Evolutionary conservation across 2,797 vertebrate species (phyloP).

Genomic region (Melanogrammus aeglefinus): DNA sequence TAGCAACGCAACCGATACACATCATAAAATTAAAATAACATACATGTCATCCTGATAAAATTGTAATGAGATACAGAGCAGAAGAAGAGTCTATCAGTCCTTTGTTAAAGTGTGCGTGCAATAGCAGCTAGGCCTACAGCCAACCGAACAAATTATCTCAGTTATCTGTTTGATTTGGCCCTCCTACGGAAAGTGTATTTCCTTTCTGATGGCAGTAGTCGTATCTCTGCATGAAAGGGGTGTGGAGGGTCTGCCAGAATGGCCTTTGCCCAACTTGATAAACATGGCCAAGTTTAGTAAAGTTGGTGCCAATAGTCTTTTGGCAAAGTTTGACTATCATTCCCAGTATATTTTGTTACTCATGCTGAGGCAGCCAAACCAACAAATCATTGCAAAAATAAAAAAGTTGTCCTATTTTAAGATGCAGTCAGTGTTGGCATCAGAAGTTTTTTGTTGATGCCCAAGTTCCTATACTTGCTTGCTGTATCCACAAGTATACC

Average conservation of each 20-base stretch:
- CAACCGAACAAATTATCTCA: neutral
- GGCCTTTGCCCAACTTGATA: neutral
- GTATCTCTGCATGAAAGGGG: neutral
- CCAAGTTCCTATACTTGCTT: no score
- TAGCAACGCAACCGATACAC: no score
- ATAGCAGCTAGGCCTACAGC: conserved; percentile 3
- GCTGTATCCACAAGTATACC: no score
- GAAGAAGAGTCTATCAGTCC: no score
- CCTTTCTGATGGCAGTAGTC: neutral
- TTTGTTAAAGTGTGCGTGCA: neutral
- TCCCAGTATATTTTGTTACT: neutral
- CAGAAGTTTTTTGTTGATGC: no score
- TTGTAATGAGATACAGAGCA: no score
- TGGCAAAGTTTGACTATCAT: no score
- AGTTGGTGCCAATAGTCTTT: no score
- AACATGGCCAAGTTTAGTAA: no score
- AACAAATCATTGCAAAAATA: conserved; percentile 10
- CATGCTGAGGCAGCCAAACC: neutral
- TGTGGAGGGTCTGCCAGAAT: conserved; percentile 1
- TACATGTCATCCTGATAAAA: no score
- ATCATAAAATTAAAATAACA: no score
- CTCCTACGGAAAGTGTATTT: neutral
- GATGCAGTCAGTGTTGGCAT: neutral
- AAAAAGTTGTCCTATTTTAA: neutral
- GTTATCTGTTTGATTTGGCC: conserved; percentile 4